Conservation (phyloP, 2,797 vertebrate species). For the Urophycis tenuis region DNA sequence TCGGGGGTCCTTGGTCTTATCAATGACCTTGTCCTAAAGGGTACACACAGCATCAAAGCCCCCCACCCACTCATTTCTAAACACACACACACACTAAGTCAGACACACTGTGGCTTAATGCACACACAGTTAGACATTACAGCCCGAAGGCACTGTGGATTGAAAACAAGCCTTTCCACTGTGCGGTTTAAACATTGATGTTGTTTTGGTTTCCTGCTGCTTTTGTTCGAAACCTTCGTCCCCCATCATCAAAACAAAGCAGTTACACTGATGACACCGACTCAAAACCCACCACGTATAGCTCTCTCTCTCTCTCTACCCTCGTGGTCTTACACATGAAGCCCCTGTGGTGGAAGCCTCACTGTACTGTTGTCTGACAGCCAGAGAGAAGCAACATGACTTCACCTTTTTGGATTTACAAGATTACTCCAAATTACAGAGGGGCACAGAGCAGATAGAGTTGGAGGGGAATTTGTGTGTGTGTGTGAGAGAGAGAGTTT, state of each 20-base stretch:
- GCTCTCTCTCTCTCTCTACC: background rate
- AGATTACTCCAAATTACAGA: background rate
- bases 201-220: background rate
- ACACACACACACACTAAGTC: background rate
- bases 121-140: background rate
- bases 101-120: background rate
- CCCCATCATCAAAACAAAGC: background rate
- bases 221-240: background rate
- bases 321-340: background rate
- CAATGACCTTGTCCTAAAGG: conserved; percentile 37
- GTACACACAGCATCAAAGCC: conserved; percentile 21
- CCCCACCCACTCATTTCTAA: background rate
- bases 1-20: conserved; percentile 31
- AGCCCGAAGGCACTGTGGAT: too few relatives aligned
- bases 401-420: background rate
- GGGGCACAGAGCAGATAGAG: background rate
- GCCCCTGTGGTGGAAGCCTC: background rate
- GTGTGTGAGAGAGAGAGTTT: background rate
- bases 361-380: background rate
- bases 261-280: background rate
- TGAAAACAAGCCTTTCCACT: background rate
- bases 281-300: background rate
- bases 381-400: background rate
- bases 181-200: background rate
- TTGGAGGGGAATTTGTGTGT: background rate